Base-by-base conservation (phyloP, 1,140 invertebrate genomes). In the Drosophila jambulina region DNA sequence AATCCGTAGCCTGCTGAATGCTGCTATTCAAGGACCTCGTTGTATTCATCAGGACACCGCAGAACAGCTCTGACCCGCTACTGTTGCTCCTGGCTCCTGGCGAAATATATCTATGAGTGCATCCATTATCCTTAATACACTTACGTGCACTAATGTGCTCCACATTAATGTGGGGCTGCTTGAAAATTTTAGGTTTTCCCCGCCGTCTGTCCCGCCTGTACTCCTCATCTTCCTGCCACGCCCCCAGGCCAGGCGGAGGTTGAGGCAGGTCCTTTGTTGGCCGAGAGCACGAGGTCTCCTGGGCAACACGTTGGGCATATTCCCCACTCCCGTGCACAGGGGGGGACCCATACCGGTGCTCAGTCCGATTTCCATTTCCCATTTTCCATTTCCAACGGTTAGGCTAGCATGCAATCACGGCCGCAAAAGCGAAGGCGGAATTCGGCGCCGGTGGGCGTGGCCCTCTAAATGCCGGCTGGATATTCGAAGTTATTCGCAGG, bases 61-160 rank as follows among this genome's bases (percentile, higher is more conserved):
- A 27, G 19, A 10, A 19, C 34, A n/a, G 10, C 21, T 17, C 54
- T 29, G 59, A 40, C 63, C 62, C 42, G 23, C 34, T 36, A 23
- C 13, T 15, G 43, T 23, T 46, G 21, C 61, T 67, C 42, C 42
- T 5, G 10, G 32, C 43, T 49, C 17, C 71, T 64, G 75, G 77
- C 72, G 34, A 80, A 76, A 81, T 90, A 81, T 90, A 88, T 90
- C 85, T 90, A 85, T 85, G 85, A 90, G 81, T 90, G 86, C 85
- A 90, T 90, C 86, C 85, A 90, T 90, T 90, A 90, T 90, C 85
- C 85, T 76, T 90, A 90, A 90, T 90, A 90, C 81, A 90, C 85
- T 90, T 90, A 90, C 81, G 85, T 81, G 85, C 85, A 90, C 85
- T 90, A 90, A 90, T 90, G 85, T 90, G 86, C 85, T 81, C 85